phyloP scores from a whole-genome alignment of 2,888 invertebrate genomes.

The Zele albiditarsus region DNA sequence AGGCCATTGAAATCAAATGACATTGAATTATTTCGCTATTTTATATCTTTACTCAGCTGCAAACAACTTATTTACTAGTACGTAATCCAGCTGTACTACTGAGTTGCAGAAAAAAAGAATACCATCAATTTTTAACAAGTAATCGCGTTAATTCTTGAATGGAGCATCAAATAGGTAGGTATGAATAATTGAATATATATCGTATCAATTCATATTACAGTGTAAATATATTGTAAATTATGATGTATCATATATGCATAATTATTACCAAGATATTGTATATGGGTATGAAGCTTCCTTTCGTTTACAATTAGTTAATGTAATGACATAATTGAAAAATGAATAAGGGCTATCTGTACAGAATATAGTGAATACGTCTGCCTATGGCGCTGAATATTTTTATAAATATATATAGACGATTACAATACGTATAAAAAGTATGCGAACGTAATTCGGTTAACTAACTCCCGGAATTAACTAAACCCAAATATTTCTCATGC shows the following conservation, averaged over 20 bases:
- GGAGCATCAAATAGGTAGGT: not conserved
- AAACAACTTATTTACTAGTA: not conserved
- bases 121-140: not conserved
- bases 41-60: slow-evolving; percentile 28
- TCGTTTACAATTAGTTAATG: not conserved
- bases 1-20: slow-evolving; percentile 38
- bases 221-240: not conserved
- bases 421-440: not conserved
- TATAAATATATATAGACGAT: not conserved
- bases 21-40: slow-evolving; percentile 51
- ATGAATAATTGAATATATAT: not conserved
- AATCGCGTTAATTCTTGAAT: not conserved
- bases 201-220: not conserved
- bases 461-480: no score
- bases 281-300: not conserved
- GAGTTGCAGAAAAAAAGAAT: not conserved
- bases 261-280: no score
- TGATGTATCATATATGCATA: no score
- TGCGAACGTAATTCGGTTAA: not conserved
- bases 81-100: not conserved
- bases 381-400: no score
- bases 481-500: not conserved
- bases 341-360: not conserved
- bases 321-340: not conserved
- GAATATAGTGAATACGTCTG: no score